Evolutionary conservation across 2,888 invertebrate species (phyloP).

Genomic region (Pemphredon lugubris): DNA sequence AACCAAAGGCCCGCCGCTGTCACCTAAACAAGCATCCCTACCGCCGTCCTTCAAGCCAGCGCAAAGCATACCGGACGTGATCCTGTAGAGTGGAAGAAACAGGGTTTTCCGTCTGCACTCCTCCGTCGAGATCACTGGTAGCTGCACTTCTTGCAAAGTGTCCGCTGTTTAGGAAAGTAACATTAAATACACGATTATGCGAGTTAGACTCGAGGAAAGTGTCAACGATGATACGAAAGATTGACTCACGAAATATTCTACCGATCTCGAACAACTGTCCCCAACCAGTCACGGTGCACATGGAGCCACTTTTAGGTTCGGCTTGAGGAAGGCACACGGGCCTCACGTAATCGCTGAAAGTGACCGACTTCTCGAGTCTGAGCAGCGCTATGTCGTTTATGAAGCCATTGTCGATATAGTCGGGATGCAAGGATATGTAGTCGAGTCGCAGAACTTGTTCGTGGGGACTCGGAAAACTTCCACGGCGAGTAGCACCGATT

Average conservation of each 20-base stretch:
- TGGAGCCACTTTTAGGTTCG: constrained; percentile 85
- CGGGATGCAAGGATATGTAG: constrained; percentile 87
- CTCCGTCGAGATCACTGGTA: constrained; percentile 89
- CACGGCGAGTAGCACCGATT: constrained; percentile 88
- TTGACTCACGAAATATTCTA: constrained; percentile 88
- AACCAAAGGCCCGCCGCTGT: constrained; percentile 91
- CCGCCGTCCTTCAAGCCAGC: constrained; percentile 91
- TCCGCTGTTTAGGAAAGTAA: constrained; percentile 84
- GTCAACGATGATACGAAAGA: too few species aligned
- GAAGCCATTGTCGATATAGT: constrained; percentile 89
- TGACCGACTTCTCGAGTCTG: constrained; percentile 84
- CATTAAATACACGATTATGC: not conserved
- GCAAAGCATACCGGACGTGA: constrained; percentile 92
- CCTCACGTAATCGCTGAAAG: constrained; percentile 85
- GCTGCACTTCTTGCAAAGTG: constrained; percentile 90
- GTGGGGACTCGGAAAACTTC: constrained; percentile 88
- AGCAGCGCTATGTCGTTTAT: constrained; percentile 90
- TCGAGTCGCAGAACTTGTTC: constrained; percentile 87
- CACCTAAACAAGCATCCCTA: constrained; percentile 90
- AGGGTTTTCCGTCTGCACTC: constrained; percentile 89
- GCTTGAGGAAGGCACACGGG: constrained; percentile 86
- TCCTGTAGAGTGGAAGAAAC: constrained; percentile 88
- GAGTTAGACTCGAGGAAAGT: too few species aligned
- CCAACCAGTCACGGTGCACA: constrained; percentile 91
- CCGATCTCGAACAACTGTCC: constrained; percentile 91